Evolutionary conservation across 2,113 vertebrate genomes (phyloP).

Genomic region (Alaudala cheleensis): DNA sequence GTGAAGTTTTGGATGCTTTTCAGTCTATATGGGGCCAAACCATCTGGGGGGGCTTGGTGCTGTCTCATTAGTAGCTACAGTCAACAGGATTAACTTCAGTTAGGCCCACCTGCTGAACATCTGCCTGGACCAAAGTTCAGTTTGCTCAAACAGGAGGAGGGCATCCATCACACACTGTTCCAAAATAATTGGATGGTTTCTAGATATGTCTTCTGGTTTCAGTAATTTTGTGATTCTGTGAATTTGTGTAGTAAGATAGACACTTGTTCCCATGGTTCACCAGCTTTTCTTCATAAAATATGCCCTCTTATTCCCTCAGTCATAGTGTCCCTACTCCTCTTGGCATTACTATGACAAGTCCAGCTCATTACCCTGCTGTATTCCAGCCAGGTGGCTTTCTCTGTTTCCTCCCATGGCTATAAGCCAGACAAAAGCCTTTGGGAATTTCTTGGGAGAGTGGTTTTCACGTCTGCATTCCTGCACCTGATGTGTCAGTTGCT

Average conservation of each 20-base stretch:
- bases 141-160: neutral
- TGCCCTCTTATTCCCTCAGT: neutral
- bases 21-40: neutral
- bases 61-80: neutral
- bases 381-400: neutral
- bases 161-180: neutral
- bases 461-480: neutral
- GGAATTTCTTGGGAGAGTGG: neutral
- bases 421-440: neutral
- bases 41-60: neutral
- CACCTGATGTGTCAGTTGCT: neutral
- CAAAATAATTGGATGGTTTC: neutral
- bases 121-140: neutral
- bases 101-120: neutral
- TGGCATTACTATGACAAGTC: neutral
- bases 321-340: neutral
- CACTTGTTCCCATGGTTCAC: neutral
- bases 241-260: neutral
- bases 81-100: neutral
- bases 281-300: neutral
- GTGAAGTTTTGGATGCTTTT: neutral
- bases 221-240: neutral
- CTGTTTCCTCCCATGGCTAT: neutral
- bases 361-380: neutral
- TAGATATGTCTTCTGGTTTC: neutral